phyloP scores from a whole-genome alignment of 2,797 vertebrate species.

The Siniperca scherzeri region DNA sequence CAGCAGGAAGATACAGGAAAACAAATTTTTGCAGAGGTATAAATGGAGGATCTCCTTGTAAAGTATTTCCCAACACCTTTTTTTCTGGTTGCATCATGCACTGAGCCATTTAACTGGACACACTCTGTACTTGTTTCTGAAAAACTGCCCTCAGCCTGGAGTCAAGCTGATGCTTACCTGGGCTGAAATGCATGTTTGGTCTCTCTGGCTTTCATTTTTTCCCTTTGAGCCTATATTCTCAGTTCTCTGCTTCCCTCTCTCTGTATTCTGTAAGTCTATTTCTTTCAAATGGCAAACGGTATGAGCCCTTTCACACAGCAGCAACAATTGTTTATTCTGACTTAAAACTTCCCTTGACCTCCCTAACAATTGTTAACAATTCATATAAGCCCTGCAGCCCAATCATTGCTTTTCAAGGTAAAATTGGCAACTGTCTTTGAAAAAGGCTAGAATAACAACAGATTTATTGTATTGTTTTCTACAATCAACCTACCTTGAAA shows the following conservation, averaged over 20 bases:
- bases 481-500: neutral
- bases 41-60: neutral
- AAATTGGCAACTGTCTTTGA: neutral
- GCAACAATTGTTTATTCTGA: constrained; percentile 38
- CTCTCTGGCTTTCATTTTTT: constrained; percentile 37
- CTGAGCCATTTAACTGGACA: constrained; percentile 41
- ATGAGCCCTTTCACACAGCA: constrained; percentile 19
- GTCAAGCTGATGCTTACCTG: constrained; percentile 42
- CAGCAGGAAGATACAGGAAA: neutral
- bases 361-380: constrained; percentile 28
- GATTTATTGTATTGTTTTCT: neutral
- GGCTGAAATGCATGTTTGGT: constrained; percentile 44
- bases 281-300: constrained; percentile 36
- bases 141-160: constrained; percentile 48
- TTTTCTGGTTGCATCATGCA: constrained; percentile 15
- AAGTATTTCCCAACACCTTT: constrained; percentile 22
- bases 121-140: constrained; percentile 40
- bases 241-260: constrained; percentile 2
- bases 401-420: constrained; percentile 23
- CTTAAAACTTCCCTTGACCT: constrained; percentile 39
- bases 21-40: neutral
- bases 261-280: constrained; percentile 28
- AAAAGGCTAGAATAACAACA: neutral
- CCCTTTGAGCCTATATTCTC: constrained; percentile 39
- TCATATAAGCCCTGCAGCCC: constrained; percentile 26